Percentiles rank a stretch among this genome's conserved stretches.
Conservation (phyloP, 2,797 vertebrate genomes). For the Enteromius viviparus region DNA sequence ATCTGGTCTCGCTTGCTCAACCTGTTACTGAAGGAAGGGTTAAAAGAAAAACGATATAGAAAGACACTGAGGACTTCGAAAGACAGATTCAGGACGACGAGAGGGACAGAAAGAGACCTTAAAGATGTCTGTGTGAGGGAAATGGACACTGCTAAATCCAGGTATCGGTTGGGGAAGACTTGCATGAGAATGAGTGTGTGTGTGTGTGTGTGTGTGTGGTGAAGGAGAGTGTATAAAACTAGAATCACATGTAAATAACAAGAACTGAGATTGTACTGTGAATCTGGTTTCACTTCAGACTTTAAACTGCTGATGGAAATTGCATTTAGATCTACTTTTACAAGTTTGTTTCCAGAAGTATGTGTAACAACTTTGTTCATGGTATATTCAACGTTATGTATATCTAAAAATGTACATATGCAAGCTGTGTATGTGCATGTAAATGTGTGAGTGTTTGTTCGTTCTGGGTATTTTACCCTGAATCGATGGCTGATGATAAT, state of each 20-base stretch:
- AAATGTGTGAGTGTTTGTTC: neutral
- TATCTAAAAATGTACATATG: neutral
- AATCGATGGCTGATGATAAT: slow-evolving; percentile 28
- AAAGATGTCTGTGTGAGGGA: slow-evolving; percentile 74
- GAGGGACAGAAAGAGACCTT: slow-evolving; percentile 64
- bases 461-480: neutral
- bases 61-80: slow-evolving; percentile 55
- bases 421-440: neutral
- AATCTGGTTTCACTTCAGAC: neutral
- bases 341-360: neutral
- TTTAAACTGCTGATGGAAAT: neutral
- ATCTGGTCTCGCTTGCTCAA: slow-evolving; percentile 53
- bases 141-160: slow-evolving; percentile 72
- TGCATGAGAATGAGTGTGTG: neutral
- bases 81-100: slow-evolving; percentile 47
- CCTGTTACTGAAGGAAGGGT: slow-evolving; percentile 50
- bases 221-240: neutral
- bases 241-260: slow-evolving; percentile 2
- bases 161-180: slow-evolving; percentile 61
- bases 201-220: slow-evolving; percentile 6
- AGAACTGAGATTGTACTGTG: neutral
- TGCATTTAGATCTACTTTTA: neutral
- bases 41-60: slow-evolving; percentile 51
- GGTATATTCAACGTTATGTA: neutral
- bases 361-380: neutral